Evolutionary conservation across 2,888 invertebrate genomes (phyloP), one percentile per base, ranked within the genome.

Genomic region (Sussaba pulchella): DNA sequence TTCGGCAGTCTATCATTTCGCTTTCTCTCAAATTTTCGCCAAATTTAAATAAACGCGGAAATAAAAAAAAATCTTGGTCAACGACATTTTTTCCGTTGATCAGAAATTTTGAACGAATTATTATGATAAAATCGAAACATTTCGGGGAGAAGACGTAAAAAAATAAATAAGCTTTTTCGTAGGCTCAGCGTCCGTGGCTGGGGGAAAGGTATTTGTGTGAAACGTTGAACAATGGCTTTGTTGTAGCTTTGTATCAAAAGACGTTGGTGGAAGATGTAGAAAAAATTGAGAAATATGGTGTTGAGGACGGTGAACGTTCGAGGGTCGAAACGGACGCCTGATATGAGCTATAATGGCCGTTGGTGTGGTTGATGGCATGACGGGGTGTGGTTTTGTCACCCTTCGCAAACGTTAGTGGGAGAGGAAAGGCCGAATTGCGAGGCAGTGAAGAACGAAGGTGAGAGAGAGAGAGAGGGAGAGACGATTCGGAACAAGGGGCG

Each of bases 401-500:
- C 66, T 17, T 24, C 31, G 41, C 12, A 8, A 19, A 41, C 12
- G 9, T 5, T 31, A 31, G 31, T 5, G 31, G 6, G 31, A 31
- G 31, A 31, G 31, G 14, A 41, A 36, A 36, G 21, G 43, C 12
- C 45, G n/a, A 64, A 66, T 57, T 41, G 52, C 57, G 67, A 52
- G 36, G 64, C 36, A 67, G 45, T 57, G n/a, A 54, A 50, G 43
- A 66, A 12, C 31, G 17, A 45, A 72, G 19, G 71, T 19, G 17
- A 41, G 54, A 39, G 54, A 43, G 47, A 67, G 26, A 31, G 31
- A 26, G 69, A 54, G 43, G 21, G 50, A 36, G 36, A 41, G 43
- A 14, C 54, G 19, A 70, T 59, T 66, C 50, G 52, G 54, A 73
- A 52, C 39, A 64, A 52, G 72, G 45, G 69, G 10, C 57, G 47